Evolutionary conservation across 2,797 vertebrate species (phyloP), one percentile per base, ranked within the genome.

Genomic region (Nothura maculosa): DNA sequence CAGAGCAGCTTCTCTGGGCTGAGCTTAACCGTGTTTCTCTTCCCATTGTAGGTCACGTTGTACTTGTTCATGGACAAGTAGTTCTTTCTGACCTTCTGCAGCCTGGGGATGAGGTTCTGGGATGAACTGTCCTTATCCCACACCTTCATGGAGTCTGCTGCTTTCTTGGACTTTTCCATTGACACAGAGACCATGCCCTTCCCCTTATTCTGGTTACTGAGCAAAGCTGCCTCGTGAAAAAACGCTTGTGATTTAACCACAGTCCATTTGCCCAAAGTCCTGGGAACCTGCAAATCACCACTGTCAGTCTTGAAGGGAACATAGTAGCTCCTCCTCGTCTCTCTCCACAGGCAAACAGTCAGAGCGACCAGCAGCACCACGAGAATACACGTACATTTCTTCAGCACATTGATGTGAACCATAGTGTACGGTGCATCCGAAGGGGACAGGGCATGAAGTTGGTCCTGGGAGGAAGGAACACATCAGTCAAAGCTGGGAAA

Each of bases 71-170:
- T 95, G 43, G 66, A 85, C 81, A 97, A n/a, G 54, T 98, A 98
- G 87, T 97, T 96, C 58, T 78, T 97, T 90, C 95, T 96, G 82
- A 96, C 97, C 72, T 94, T 97, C 86, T 97, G 97, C 81, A 98
- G 82, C 81, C 98, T 96, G 36, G 94, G 87, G 32, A 92, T 82
- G 48, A 98, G 96, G 62, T 97, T 97, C 91, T 90, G 97, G 50
- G 98, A 98, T 69, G 97, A 97, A 94, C 96, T 98, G 85, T 98
- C 87, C 72, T 98, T 97, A 90, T 98, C 93, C 98, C 98, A 98
- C 58, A 98, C 97, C n/a, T 95, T 97, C 80, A 97, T 30, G 38
- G 66, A 4, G 25, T 63, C 28, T 66, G 52, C 9, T 45, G 52
- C 45, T 73, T 93, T 96, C 79, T 86, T 87, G 60, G 48, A 34